Base-by-base conservation (phyloP, 1,140 invertebrate genomes). In the Vanessa atalanta region DNA sequence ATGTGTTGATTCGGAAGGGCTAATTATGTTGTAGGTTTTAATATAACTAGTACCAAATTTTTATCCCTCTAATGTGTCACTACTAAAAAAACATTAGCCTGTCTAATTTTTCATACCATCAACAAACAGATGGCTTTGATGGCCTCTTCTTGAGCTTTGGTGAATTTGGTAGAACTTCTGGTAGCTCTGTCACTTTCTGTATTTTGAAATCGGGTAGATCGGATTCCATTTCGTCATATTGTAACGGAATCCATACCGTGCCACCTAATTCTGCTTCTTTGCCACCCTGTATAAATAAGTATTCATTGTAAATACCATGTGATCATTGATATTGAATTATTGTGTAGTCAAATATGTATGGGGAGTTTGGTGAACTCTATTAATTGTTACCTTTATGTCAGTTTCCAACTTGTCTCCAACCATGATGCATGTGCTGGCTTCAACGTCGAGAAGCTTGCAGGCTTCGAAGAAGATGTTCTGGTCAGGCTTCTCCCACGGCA, bases 321-420 rank as follows among this genome's bases (percentile, higher is more conserved):
- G 50, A 15, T 20, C 11, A 61, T 37, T 3, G 31, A 20, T 20
- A 57, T 57, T 5, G 55, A 57, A n/a, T 60, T 3, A 13, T 31
- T 23, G 55, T 26, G 20, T 7, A 20, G 14, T 60, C 55, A 13
- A 23, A 13, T 8, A 23, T 43, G 7, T 9, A 43, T 11, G 6
- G 6, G 5, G 37, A 43, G 9, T 60, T 4, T 13, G 14, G 20
- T 14, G 3, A 47, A 2, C 48, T 55, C 16, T 23, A 16, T 31
- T 20, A 16, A 5, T 3, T 43, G 13, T 79, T 76, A 95, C 94
- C 93, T 94, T 93, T 76, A 98, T 97, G 90, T 97, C 97, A 12
- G 97, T 97, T 87, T 97, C 96, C 73, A 97, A 85, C 85, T 97
- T 97, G 83, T 97, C 97, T 12, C 97, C 97, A 79, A 98, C 95